A percentile compares a stretch with the other conserved stretches of the same genome.
Conservation (phyloP, 1,140 invertebrate species). For the Grapholita molesta region DNA sequence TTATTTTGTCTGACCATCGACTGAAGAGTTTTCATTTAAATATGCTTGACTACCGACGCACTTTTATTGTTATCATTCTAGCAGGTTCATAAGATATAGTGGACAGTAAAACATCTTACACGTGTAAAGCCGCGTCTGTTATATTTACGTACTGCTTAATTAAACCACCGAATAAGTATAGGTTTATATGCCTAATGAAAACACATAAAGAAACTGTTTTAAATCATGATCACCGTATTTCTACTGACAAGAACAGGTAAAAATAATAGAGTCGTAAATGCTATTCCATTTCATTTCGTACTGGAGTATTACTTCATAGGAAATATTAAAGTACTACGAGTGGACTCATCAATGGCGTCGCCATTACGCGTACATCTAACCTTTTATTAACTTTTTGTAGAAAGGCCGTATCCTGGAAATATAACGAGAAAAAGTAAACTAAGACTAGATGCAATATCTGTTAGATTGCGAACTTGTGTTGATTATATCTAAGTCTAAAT, state of each 20-base stretch:
- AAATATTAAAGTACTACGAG: neutral
- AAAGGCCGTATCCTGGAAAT: neutral
- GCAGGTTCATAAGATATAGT: neutral
- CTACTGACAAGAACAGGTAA: neutral
- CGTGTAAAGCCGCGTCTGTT: neutral
- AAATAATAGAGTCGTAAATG: neutral
- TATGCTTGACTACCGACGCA: neutral
- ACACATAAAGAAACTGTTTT: neutral
- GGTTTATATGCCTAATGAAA: neutral
- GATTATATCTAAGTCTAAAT: too few species aligned
- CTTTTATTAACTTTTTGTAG: conserved; percentile 8
- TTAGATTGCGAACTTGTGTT: neutral
- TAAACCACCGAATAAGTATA: neutral
- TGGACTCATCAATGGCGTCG: neutral
- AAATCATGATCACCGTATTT: neutral
- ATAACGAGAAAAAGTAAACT: neutral
- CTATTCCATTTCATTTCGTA: conserved; percentile 5
- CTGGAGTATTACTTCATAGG: neutral
- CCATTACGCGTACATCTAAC: conserved; percentile 1
- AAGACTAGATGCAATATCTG: neutral
- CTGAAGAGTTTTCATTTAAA: conserved; percentile 17
- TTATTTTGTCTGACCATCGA: conserved; percentile 22
- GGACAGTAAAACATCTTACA: neutral
- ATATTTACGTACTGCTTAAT: neutral
- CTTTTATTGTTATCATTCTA: neutral